Conservation (phyloP, 2,797 vertebrate species). For the Microhierax caerulescens region DNA sequence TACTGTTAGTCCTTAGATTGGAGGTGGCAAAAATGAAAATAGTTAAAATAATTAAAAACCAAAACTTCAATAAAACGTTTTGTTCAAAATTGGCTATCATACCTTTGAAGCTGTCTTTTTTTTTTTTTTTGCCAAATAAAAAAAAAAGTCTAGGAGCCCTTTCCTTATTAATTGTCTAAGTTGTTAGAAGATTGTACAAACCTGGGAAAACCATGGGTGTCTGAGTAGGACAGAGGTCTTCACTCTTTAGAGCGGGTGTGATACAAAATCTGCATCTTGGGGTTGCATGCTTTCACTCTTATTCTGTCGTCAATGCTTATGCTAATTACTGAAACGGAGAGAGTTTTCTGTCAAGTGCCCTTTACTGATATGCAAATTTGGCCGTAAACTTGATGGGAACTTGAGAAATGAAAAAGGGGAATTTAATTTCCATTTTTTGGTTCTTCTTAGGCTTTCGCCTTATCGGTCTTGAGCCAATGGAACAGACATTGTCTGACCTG, state of each 20-base stretch:
- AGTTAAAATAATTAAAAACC: background rate
- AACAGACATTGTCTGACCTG: background rate
- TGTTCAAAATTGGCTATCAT: background rate
- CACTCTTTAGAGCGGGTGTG: background rate
- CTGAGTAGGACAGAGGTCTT: background rate
- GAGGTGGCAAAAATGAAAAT: background rate
- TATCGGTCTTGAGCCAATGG: background rate
- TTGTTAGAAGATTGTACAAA: background rate
- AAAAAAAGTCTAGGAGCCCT: background rate
- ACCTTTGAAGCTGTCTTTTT: background rate
- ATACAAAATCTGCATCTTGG: background rate
- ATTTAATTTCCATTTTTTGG: background rate
- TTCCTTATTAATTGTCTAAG: background rate
- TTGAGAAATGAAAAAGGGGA: background rate
- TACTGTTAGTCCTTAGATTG: background rate
- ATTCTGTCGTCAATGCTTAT: background rate
- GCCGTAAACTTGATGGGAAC: background rate
- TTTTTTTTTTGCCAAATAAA: background rate
- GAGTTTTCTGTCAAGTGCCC: background rate
- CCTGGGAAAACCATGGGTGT: background rate
- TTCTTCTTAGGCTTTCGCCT: background rate
- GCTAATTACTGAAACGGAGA: background rate
- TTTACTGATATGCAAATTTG: background rate
- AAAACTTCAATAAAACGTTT: background rate
- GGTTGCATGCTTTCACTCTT: background rate